Evolutionary conservation across 2,113 vertebrate species (phyloP).

Genomic region (Falcunculus frontatus): DNA sequence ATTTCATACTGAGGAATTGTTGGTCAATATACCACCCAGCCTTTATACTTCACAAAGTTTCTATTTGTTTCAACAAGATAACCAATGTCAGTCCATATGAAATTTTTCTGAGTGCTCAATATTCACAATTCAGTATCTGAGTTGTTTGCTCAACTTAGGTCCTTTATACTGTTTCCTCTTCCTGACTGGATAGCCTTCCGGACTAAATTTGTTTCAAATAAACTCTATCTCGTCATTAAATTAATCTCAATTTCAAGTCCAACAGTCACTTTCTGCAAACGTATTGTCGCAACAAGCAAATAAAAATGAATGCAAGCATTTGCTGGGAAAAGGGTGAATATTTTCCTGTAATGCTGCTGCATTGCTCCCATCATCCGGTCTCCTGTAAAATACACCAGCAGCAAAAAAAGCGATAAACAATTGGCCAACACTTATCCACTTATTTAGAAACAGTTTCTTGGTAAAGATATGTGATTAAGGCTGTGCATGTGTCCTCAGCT

Average conservation of each 20-base stretch:
- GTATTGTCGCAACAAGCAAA: not conserved
- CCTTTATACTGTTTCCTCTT: not conserved
- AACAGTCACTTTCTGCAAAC: not conserved
- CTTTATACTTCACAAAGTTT: not conserved
- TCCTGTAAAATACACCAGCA: not conserved
- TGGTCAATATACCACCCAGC: not conserved
- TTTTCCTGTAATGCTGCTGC: not conserved
- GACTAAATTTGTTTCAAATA: not conserved
- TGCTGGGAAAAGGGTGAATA: not conserved
- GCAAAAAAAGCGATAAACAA: conserved; percentile 17
- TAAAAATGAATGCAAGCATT: conserved; percentile 11
- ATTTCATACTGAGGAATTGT: not conserved
- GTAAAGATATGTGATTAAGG: not conserved
- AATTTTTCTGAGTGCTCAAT: not conserved
- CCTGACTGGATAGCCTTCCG: not conserved
- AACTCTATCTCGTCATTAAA: not conserved
- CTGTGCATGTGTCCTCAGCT: not conserved
- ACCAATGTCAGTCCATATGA: not conserved
- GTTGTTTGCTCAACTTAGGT: not conserved
- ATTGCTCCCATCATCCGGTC: not conserved
- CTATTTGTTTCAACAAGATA: not conserved
- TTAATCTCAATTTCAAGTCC: not conserved
- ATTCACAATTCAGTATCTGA: not conserved
- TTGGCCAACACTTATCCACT: not conserved
- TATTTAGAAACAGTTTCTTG: not conserved